A percentile compares a stretch with the other conserved stretches of the same genome.
Conservation (phyloP, 1,140 invertebrate genomes). For the Zaprionus lachaisei region DNA sequence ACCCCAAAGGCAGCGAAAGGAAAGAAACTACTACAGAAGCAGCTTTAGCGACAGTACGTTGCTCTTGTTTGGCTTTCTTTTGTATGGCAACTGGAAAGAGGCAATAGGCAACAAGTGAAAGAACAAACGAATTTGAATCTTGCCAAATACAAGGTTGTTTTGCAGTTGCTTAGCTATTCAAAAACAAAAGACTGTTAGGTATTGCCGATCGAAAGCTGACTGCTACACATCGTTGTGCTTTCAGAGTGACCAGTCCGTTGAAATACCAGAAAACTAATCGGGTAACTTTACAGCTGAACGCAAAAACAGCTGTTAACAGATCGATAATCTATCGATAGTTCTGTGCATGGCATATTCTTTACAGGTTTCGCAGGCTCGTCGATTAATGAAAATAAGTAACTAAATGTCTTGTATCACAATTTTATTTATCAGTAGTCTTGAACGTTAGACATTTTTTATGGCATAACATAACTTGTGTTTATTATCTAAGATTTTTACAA, state of each 20-base stretch:
- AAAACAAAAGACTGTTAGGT: constrained; percentile 26
- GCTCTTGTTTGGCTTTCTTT: constrained; percentile 14
- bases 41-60: constrained; percentile 18
- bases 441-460: too few species aligned
- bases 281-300: neutral
- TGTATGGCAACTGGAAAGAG: too few species aligned
- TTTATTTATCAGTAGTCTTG: too few species aligned
- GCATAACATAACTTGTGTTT: too few species aligned
- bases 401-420: too few species aligned
- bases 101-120: constrained; percentile 52
- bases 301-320: neutral
- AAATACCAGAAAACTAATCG: constrained; percentile 13
- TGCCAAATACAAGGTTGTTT: constrained; percentile 32
- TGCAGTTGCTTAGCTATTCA: constrained; percentile 19
- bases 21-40: constrained; percentile 3
- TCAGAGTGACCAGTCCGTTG: neutral
- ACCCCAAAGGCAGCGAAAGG: constrained; percentile 56
- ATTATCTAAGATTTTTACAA: neutral
- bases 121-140: constrained; percentile 32
- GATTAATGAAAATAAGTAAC: too few species aligned
- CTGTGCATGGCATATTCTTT: neutral
- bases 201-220: constrained; percentile 5
- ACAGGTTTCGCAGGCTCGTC: neutral
- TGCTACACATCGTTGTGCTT: neutral
- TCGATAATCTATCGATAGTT: neutral